These are phyloP conservation scores for Tarsius wallacei DNA, from an alignment of 2,797 vertebrate species.

Conservation along the genomic window DNA sequence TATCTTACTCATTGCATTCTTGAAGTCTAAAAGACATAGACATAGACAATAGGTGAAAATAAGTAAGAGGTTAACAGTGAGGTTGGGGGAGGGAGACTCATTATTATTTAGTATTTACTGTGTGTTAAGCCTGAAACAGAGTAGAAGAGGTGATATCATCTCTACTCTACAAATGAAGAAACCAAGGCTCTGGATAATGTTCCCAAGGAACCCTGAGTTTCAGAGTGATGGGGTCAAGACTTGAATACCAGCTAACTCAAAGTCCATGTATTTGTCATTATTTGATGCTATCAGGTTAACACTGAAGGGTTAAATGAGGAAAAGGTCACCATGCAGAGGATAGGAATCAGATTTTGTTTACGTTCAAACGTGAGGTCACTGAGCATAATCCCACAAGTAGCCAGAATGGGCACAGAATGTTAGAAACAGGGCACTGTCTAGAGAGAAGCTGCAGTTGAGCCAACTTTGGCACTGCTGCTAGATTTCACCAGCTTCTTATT, in stretches of 20 bases:
- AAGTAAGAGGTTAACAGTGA: not conserved
- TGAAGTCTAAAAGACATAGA: not conserved
- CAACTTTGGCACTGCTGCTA: not conserved
- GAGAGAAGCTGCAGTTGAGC: not conserved
- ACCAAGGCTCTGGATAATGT: not conserved
- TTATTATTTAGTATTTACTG: not conserved
- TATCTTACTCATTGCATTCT: not conserved
- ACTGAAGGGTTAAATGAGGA: not conserved
- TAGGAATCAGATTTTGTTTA: not conserved
- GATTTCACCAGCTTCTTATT: constrained; percentile 50
- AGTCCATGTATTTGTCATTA: constrained; percentile 1
- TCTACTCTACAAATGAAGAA: constrained; percentile 10
- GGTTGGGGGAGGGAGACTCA: not conserved
- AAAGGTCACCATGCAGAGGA: not conserved
- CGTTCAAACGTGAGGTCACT: not conserved
- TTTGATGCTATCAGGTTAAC: not conserved
- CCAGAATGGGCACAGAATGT: constrained; percentile 29
- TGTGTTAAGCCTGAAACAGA: not conserved
- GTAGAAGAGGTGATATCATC: not conserved
- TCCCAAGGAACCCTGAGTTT: not conserved
- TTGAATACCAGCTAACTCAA: constrained; percentile 39
- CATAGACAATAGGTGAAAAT: not conserved
- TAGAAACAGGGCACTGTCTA: not conserved
- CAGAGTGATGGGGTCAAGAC: not conserved
- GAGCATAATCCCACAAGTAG: not conserved